phyloP scores from a whole-genome alignment of 1,140 invertebrate genomes.

The Chionoecetes opilio region DNA sequence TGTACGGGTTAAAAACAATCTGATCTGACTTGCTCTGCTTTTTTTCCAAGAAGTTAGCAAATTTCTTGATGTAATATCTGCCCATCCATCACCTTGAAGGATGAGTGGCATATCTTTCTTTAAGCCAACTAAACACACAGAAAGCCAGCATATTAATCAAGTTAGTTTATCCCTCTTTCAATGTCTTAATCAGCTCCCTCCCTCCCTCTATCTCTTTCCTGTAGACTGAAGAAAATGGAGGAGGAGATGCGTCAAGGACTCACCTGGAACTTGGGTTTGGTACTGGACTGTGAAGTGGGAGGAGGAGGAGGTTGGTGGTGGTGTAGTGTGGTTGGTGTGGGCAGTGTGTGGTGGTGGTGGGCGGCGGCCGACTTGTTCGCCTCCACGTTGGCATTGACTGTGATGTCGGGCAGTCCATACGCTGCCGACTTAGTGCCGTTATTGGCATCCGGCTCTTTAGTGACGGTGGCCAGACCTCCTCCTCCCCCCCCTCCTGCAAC shows the following conservation, averaged over 20 bases:
- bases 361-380: slow-evolving; percentile 35
- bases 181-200: not conserved
- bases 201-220: not conserved
- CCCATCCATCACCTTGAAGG: no score
- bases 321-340: slow-evolving; percentile 56
- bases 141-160: no score
- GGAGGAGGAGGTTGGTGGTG: slow-evolving; percentile 11
- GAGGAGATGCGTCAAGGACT: slow-evolving; percentile 12
- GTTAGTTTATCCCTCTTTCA: no score
- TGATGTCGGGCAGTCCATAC: slow-evolving; percentile 62
- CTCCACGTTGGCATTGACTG: slow-evolving; percentile 60
- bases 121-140: no score
- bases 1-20: no score
- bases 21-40: no score
- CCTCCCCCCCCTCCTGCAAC: not conserved
- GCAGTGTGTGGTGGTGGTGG: slow-evolving; percentile 40
- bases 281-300: slow-evolving; percentile 58
- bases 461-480: slow-evolving; percentile 8
- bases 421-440: slow-evolving; percentile 45
- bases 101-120: no score
- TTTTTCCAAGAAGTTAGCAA: no score
- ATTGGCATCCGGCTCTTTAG: not conserved
- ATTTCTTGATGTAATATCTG: no score
- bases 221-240: not conserved
- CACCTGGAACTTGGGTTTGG: slow-evolving; percentile 78